Conservation (phyloP, 2,113 vertebrate species). For the Pleuronectes platessa region DNA sequence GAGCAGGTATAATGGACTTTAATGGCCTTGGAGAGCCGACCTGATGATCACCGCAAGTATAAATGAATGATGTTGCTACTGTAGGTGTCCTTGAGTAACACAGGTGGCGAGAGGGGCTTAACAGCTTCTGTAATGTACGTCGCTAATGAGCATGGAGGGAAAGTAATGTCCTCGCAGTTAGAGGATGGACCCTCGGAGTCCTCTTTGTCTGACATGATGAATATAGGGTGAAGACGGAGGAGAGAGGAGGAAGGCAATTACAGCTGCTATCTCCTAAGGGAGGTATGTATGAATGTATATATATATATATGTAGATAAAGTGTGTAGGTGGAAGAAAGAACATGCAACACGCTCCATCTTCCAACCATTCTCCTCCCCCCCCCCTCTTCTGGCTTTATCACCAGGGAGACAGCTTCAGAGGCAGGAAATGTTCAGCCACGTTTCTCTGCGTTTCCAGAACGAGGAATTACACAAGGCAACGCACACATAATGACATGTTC, state of each 20-base stretch:
- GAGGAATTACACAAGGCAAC: too few relatives aligned
- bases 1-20: conserved; percentile 16
- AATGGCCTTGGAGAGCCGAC: not conserved
- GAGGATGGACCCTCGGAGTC: conserved; percentile 15
- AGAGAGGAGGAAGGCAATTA: conserved; percentile 59
- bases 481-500: not conserved
- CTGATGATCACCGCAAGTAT: not conserved
- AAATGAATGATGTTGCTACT: conserved; percentile 4
- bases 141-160: conserved; percentile 49
- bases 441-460: not conserved
- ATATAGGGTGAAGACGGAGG: conserved; percentile 19
- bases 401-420: conserved; percentile 59
- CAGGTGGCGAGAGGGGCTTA: conserved; percentile 13
- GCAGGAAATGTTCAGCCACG: conserved; percentile 26
- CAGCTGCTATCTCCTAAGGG: conserved; percentile 9
- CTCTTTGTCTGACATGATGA: conserved; percentile 58
- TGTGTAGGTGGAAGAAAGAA: conserved; percentile 48
- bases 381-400: conserved; percentile 20
- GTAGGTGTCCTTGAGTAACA: conserved; percentile 1
- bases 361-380: conserved; percentile 1
- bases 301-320: not conserved
- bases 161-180: conserved; percentile 25
- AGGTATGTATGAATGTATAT: not conserved
- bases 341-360: conserved; percentile 13
- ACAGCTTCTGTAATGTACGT: conserved; percentile 21